A percentile compares a stretch with the other conserved stretches of the same genome.
phyloP scores from a whole-genome alignment of 2,797 vertebrate genomes.

The Petrocephalus schoutedeni region DNA sequence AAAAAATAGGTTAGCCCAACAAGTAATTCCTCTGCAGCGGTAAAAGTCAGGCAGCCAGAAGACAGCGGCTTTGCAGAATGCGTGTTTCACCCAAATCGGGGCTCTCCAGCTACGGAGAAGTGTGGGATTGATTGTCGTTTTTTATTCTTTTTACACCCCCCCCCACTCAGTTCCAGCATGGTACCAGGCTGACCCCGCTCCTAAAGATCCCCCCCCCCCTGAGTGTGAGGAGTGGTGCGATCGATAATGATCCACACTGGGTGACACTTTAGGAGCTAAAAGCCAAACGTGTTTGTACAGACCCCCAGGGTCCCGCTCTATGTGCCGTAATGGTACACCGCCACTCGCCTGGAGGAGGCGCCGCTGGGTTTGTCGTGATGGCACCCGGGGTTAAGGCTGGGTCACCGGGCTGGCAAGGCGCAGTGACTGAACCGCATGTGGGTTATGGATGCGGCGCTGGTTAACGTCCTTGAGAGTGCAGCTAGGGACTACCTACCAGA shows the following conservation, averaged over 20 bases:
- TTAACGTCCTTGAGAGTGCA: neutral
- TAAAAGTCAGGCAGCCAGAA: neutral
- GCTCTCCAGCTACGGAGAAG: constrained; percentile 53
- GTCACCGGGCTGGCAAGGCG: neutral
- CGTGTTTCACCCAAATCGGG: constrained; percentile 48
- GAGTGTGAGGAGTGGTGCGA: constrained; percentile 69
- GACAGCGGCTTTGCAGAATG: neutral
- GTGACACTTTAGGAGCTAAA: constrained; percentile 74
- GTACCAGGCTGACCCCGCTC: constrained; percentile 68
- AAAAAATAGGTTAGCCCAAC: neutral
- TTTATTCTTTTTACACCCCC: constrained; percentile 58
- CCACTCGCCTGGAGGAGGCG: constrained; percentile 43
- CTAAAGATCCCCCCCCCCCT: constrained; percentile 57
- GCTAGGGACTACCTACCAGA: neutral
- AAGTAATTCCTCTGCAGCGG: neutral
- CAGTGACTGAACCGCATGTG: neutral
- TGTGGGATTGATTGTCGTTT: constrained; percentile 55
- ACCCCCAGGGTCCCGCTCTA: constrained; percentile 50
- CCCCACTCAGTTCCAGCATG: constrained; percentile 48
- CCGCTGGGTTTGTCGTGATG: constrained; percentile 45
- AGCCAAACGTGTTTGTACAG: constrained; percentile 69
- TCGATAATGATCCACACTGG: constrained; percentile 67
- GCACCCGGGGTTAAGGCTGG: constrained; percentile 25
- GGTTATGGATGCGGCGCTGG: neutral
- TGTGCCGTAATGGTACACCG: constrained; percentile 30